Evolutionary conservation across 2,888 invertebrate genomes (phyloP), one percentile per base, ranked within the genome.

Genomic region (Drosophila anceps): DNA sequence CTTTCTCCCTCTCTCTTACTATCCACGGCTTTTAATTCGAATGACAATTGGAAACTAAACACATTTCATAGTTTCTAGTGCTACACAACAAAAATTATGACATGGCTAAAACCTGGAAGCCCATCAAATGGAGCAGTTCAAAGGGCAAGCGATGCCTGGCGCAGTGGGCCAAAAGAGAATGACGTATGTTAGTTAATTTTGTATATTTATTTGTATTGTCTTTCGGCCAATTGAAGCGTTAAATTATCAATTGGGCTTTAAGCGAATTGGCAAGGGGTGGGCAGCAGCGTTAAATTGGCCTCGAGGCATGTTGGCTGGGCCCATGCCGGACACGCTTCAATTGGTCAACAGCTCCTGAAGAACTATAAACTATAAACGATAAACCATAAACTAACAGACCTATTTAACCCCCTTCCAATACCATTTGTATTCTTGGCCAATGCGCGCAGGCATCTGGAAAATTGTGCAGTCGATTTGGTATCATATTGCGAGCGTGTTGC

Each of bases 211-310:
- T 50, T 31, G n/a, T 53, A 13, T 53, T n/a, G n/a, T 46, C 61
- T 62, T 71, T 71, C 69, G 35, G 78, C 76, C 88, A 84, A 84
- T 84, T 88, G 90, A 90, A 88, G 88, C 88, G 88, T 90, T 90
- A 88, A 88, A 88, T 88, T 90, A 90, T 90, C 90, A 81, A 88
- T 88, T 87, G 85, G 89, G 76, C 85, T 81, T 74, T 59, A 70
- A 73, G 64, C 71, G 63, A 68, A 48, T 13, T 60, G 51, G 31
- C 54, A 48, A 68, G 80, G 84, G 88, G 77, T 77, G 84, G 69
- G 64, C 73, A 84, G 65, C 72, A 81, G 87, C 89, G 79, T 89
- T 89, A 87, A 87, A 87, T 84, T 84, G 84, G 90, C 88, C 81
- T 76, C 73, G 66, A 76, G 85, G 71, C 48, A 10, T n/a, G 12